Percentiles rank a stretch among this genome's conserved stretches.
Evolutionary conservation across 2,888 invertebrate genomes (phyloP).

Genomic region (Protonemura montana): DNA sequence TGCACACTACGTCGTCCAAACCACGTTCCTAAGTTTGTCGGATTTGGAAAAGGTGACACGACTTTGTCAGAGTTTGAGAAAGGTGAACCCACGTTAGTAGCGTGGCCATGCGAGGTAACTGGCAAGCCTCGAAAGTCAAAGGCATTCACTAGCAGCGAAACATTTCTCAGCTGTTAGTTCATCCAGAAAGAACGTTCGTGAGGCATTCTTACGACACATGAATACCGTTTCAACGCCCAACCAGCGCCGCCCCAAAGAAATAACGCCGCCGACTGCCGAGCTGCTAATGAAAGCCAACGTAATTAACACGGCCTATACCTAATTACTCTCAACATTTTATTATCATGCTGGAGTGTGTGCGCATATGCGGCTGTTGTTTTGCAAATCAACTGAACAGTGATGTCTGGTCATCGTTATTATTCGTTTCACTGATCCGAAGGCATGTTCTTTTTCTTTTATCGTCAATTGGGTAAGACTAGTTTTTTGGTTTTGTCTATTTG

Average conservation of each 20-base stretch:
- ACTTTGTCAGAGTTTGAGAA: slow-evolving; percentile 19
- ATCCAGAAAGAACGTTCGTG: slow-evolving; percentile 18
- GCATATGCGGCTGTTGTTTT: neutral
- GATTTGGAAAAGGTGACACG: neutral
- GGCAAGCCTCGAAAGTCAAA: slow-evolving; percentile 22
- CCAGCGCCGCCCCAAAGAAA: slow-evolving; percentile 13
- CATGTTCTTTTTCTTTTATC: neutral
- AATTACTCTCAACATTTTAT: slow-evolving; percentile 13
- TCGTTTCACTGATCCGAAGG: neutral
- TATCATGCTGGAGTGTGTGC: neutral
- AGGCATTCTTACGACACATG: slow-evolving; percentile 16
- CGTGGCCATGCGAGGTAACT: neutral
- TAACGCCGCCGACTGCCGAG: too few relatives aligned
- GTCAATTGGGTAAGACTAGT: neutral
- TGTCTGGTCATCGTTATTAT: slow-evolving; percentile 9
- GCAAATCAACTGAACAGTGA: neutral
- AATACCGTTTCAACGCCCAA: slow-evolving; percentile 14
- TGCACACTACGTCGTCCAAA: neutral
- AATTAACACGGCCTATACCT: slow-evolving; percentile 12
- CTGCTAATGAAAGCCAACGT: slow-evolving; percentile 27
- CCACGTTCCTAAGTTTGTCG: neutral
- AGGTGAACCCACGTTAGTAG: slow-evolving; percentile 21
- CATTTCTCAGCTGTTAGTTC: slow-evolving; percentile 32
- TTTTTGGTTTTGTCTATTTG: slow-evolving; percentile 32
- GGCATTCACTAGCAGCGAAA: neutral